Percentiles rank a stretch among this genome's conserved stretches.
phyloP scores from a whole-genome alignment of 2,888 invertebrate genomes.

The Halictus ligatus region DNA sequence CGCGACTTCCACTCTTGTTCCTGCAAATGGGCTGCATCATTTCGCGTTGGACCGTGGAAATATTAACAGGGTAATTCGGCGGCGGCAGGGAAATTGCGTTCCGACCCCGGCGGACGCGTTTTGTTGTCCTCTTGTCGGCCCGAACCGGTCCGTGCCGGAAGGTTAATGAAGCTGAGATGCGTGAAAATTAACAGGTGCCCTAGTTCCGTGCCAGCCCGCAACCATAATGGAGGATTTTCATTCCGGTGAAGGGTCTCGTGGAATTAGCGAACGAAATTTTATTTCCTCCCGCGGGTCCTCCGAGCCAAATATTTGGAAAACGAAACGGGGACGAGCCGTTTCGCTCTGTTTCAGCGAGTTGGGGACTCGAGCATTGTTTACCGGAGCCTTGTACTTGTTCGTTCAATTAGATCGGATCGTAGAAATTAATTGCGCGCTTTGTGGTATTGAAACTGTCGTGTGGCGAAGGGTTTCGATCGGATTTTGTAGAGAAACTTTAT shows the following conservation, averaged over 20 bases:
- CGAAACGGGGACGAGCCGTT: neutral
- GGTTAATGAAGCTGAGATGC: conserved; percentile 19
- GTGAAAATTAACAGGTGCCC: conserved; percentile 7
- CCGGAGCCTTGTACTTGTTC: too few relatives aligned
- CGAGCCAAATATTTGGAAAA: neutral
- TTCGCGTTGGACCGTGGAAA: conserved; percentile 12
- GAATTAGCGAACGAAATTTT: neutral
- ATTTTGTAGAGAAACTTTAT: too few relatives aligned
- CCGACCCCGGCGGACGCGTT: conserved; percentile 10
- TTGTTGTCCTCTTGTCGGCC: conserved; percentile 4
- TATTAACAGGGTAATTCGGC: conserved; percentile 29
- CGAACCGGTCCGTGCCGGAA: neutral
- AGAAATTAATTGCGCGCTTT: too few relatives aligned
- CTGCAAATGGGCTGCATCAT: conserved; percentile 4
- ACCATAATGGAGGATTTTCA: neutral
- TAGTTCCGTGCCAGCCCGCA: neutral
- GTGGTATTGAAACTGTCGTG: too few relatives aligned
- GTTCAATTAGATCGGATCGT: too few relatives aligned
- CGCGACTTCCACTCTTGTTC: neutral
- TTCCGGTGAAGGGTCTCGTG: neutral
- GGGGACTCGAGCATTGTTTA: too few relatives aligned
- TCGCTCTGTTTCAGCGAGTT: too few relatives aligned
- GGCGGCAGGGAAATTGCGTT: conserved; percentile 25
- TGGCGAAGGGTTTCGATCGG: too few relatives aligned
- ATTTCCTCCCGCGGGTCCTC: neutral